Evolutionary conservation across 2,888 invertebrate genomes (phyloP).

Genomic region (Polyploca ridens): DNA sequence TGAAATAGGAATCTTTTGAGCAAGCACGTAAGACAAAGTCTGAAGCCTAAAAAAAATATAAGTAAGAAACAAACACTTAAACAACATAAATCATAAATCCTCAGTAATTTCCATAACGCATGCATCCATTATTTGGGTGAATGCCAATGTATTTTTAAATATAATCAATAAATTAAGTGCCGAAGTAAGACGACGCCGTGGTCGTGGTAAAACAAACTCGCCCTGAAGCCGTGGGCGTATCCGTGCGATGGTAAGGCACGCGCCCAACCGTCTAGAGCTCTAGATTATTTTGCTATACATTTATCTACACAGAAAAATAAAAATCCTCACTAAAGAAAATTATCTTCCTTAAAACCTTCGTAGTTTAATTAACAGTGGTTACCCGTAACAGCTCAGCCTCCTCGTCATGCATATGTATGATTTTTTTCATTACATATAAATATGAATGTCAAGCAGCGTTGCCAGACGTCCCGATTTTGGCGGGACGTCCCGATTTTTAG

Average conservation of each 20-base stretch:
- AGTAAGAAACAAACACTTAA: too few relatives aligned
- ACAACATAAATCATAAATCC: too few relatives aligned
- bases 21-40: too few relatives aligned
- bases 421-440: not conserved
- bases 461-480: too few relatives aligned
- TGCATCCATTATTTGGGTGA: too few relatives aligned
- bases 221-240: constrained; percentile 66
- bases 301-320: not conserved
- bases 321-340: not conserved
- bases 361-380: not conserved
- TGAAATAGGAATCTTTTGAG: too few relatives aligned
- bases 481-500: too few relatives aligned
- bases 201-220: constrained; percentile 73
- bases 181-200: constrained; percentile 27
- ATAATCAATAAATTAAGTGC: constrained; percentile 14
- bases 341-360: not conserved
- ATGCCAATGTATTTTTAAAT: not conserved
- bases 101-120: too few relatives aligned
- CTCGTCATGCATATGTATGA: not conserved
- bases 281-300: constrained; percentile 43
- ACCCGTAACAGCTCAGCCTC: not conserved
- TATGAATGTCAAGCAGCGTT: too few relatives aligned
- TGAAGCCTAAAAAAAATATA: too few relatives aligned
- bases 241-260: constrained; percentile 65
- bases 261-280: constrained; percentile 47